These are phyloP conservation scores for Temnothorax nylanderi DNA, from an alignment of 1,140 invertebrate species.

Conservation along the genomic window DNA sequence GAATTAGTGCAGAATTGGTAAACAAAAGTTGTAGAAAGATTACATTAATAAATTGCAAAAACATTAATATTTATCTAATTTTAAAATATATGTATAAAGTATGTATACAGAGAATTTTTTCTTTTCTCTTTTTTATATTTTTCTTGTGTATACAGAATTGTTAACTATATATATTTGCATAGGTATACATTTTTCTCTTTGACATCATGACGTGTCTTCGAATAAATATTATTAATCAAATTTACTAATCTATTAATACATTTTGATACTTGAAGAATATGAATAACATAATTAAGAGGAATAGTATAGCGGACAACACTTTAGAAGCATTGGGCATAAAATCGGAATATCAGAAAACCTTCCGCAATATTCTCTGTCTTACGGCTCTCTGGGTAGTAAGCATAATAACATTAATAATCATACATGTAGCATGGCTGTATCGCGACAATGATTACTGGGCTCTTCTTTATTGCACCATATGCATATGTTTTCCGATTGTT, in stretches of 20 bases:
- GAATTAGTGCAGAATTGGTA: background rate
- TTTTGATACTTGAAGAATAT: background rate
- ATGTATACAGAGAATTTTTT: background rate
- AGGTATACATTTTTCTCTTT: background rate
- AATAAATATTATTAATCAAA: background rate
- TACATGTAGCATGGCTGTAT: background rate
- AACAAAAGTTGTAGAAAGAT: background rate
- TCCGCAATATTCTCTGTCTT: background rate
- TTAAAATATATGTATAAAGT: background rate
- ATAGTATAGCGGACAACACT: background rate
- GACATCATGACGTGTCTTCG: background rate
- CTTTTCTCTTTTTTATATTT: background rate
- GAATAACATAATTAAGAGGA: constrained; percentile 18
- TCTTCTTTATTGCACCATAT: background rate
- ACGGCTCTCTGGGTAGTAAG: background rate
- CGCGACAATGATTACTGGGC: background rate
- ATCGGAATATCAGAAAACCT: background rate
- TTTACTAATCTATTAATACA: background rate
- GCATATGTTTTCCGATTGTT: constrained; percentile 6
- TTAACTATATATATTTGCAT: background rate
- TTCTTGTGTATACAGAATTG: background rate
- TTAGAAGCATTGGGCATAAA: constrained; percentile 28
- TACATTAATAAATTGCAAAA: background rate
- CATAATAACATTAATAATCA: background rate
- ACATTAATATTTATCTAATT: background rate